Evolutionary conservation across 2,888 invertebrate genomes (phyloP), one percentile per base, ranked within the genome.

Genomic region (Neocrepidodera transversa): DNA sequence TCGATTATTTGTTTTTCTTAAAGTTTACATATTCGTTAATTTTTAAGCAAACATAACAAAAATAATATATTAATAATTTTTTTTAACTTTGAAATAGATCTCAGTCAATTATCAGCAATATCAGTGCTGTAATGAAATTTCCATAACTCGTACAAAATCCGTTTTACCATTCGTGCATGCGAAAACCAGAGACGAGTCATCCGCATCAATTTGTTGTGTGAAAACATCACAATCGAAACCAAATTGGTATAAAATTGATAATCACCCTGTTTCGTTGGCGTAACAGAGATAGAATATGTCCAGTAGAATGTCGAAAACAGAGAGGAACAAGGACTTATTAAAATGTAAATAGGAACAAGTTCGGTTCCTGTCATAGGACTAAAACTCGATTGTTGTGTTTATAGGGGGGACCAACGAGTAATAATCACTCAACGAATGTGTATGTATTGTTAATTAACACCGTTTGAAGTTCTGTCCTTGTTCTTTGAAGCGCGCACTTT

Each of bases 211-310:
- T 68, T 67, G 71, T 68, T 70, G 69, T 74, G 73, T 74, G 77
- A 76, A 75, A 78, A 77, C 74, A 75, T 65, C 75, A 78, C 78
- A 78, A 79, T 79, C 78, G 76, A 73, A 78, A 76, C 76, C 79
- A 80, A 79, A 80, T 80, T 79, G 80, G 80, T 76, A 79, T 79
- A 80, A 80, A 80, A 80, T 80, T 79, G 78, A 80, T 80, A 80
- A 79, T 79, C 78, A 78, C 77, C 71, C 75, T 68, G 73, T 69
- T 72, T 71, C 71, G 68, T 68, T 69, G 68, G 71, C 64, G 69
- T 66, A 70, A 68, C 62, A 49, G 68, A 70, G 65, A 71, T 4
- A 6, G 28, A 10, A 17, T 28, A 30, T 30, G 17, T 42, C 30
- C 32, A 16, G 45, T 26, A 51, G 16, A 23, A 30, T 2, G 48